A percentile compares a stretch with the other conserved stretches of the same genome.
Conservation (phyloP, 2,888 invertebrate genomes). For the Dryadula phaetusa region DNA sequence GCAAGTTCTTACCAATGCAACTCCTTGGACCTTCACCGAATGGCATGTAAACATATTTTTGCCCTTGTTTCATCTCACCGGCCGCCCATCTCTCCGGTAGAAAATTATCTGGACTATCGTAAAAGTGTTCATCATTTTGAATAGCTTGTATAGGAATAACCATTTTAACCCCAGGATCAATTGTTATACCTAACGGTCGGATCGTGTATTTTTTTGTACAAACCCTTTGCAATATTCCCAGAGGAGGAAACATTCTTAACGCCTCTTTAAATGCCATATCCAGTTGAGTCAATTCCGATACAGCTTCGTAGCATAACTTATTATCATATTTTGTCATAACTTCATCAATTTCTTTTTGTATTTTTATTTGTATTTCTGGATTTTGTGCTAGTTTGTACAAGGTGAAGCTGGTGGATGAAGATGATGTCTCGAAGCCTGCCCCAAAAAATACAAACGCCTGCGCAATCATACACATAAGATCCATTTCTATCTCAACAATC, state of each 20-base stretch:
- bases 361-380: constrained; percentile 64
- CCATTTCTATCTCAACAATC: constrained; percentile 59
- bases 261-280: constrained; percentile 64
- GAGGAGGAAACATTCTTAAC: constrained; percentile 63
- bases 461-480: constrained; percentile 56
- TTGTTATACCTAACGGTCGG: constrained; percentile 54
- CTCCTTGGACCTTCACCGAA: constrained; percentile 66
- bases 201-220: constrained; percentile 57
- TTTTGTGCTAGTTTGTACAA: constrained; percentile 69
- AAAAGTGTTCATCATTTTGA: constrained; percentile 66
- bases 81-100: constrained; percentile 59
- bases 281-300: constrained; percentile 60
- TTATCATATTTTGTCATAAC: constrained; percentile 60
- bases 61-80: constrained; percentile 42
- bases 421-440: constrained; percentile 78
- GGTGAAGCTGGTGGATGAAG: constrained; percentile 67
- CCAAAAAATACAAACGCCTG: constrained; percentile 69
- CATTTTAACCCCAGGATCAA: constrained; percentile 65
- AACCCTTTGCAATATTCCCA: constrained; percentile 59
- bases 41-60: constrained; percentile 59
- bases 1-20: constrained; percentile 64
- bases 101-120: constrained; percentile 60
- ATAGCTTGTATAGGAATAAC: constrained; percentile 64
- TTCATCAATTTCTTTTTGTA: constrained; percentile 66
- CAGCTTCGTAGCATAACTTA: constrained; percentile 63